A percentile compares a stretch with the other conserved stretches of the same genome.
phyloP scores from a whole-genome alignment of 2,113 vertebrate species.

The Clarias batrachus region DNA sequence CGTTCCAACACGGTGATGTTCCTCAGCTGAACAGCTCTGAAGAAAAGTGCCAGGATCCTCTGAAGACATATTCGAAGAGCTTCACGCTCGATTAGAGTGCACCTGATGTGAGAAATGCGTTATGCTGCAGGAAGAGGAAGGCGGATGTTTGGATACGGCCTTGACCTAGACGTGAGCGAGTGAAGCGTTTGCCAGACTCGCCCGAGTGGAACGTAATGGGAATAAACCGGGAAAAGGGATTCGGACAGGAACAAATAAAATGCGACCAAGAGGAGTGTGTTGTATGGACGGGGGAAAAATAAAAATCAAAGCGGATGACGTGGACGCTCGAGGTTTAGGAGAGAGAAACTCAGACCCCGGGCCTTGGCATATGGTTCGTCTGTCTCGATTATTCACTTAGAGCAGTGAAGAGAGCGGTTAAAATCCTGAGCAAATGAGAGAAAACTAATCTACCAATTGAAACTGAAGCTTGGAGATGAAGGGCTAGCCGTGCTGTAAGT shows the following conservation, averaged over 20 bases:
- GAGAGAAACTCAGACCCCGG: slow-evolving; percentile 18
- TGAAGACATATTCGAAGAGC: not conserved
- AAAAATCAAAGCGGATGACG: not conserved
- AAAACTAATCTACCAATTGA: slow-evolving; percentile 54
- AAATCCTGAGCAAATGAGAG: slow-evolving; percentile 47
- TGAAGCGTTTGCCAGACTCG: not conserved
- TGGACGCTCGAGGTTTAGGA: slow-evolving; percentile 30
- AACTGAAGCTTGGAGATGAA: slow-evolving; percentile 57
- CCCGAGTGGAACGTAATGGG: not conserved
- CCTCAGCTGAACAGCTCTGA: not conserved
- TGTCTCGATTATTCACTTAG: slow-evolving; percentile 44
- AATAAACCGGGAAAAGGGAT: not conserved
- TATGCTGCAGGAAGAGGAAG: not conserved
- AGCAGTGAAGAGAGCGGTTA: slow-evolving; percentile 42
- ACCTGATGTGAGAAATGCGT: not conserved
- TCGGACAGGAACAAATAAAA: not conserved
- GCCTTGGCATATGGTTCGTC: slow-evolving; percentile 15
- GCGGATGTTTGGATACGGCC: not conserved
- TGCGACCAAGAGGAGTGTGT: not conserved
- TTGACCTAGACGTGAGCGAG: no score
- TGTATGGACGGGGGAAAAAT: not conserved
- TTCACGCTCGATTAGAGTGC: not conserved
- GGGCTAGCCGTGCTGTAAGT: slow-evolving; percentile 59
- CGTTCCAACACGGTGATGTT: not conserved
- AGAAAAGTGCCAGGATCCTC: not conserved